Evolutionary conservation across 1,140 invertebrate species (phyloP).

Genomic region (Triops cancriformis): DNA sequence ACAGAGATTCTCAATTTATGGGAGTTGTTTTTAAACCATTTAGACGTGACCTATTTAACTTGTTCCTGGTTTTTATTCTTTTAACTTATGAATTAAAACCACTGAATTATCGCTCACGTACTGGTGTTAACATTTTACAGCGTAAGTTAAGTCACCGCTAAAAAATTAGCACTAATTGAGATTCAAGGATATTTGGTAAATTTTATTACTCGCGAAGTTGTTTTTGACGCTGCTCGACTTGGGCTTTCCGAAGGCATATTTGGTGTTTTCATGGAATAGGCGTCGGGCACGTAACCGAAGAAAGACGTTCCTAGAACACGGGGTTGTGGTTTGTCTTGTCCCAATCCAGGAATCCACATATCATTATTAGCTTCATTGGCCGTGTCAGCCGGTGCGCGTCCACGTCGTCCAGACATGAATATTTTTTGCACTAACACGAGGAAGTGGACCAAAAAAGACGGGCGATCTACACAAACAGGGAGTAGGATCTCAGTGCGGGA

Average conservation of each 20-base stretch:
- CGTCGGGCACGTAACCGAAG: slow-evolving; percentile 38
- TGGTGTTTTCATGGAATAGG: slow-evolving; percentile 35
- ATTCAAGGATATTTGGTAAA: background rate
- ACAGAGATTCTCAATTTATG: background rate
- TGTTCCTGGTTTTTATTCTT: background rate
- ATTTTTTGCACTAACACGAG: background rate
- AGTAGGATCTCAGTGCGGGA: background rate
- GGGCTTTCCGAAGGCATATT: slow-evolving; percentile 33
- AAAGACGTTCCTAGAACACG: slow-evolving; percentile 35
- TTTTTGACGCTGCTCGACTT: background rate
- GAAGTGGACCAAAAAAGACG: background rate
- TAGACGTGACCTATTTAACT: background rate
- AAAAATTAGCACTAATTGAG: too few relatives aligned
- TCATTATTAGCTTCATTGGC: background rate
- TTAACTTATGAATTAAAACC: background rate
- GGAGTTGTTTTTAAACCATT: background rate
- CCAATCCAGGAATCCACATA: slow-evolving; percentile 35
- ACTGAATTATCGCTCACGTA: too few relatives aligned
- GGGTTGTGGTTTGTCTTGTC: slow-evolving; percentile 34
- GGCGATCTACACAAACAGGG: background rate
- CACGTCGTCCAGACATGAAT: slow-evolving; percentile 18
- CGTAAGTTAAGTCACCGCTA: background rate
- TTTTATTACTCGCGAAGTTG: background rate
- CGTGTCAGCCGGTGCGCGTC: background rate
- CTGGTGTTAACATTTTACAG: too few relatives aligned